A percentile compares a stretch with the other conserved stretches of the same genome.
These are phyloP conservation scores for Penaeus japonicus DNA, from an alignment of 1,140 invertebrate species.

Conservation along the genomic window DNA sequence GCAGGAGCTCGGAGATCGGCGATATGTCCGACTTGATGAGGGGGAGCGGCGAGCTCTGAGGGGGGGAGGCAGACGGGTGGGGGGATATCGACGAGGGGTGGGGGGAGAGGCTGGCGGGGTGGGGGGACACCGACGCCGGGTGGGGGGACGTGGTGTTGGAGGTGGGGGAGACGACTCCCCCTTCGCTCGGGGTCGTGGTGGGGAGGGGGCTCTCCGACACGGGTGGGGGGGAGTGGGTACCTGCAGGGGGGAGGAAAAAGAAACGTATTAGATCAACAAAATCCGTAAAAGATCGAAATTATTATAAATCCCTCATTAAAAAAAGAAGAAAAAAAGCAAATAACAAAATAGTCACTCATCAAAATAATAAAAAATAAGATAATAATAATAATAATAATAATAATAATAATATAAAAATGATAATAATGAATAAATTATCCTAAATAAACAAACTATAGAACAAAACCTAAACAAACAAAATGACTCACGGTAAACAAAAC, in stretches of 20 bases:
- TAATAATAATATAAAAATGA: neutral
- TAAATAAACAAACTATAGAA: neutral
- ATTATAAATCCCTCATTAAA: no score
- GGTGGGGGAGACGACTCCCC: conserved; percentile 30
- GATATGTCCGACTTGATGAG: conserved; percentile 50
- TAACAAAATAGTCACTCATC: no score
- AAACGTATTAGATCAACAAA: neutral
- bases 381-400: no score
- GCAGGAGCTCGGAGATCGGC: neutral
- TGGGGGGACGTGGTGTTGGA: conserved; percentile 39
- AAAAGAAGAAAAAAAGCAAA: no score
- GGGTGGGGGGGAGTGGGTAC: conserved; percentile 43
- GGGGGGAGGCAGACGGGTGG: conserved; percentile 29
- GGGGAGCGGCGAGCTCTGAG: conserved; percentile 50
- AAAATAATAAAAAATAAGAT: no score
- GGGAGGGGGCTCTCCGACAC: conserved; percentile 45
- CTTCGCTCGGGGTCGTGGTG: neutral
- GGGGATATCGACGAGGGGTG: conserved; percentile 43
- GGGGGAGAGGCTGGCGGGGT: neutral
- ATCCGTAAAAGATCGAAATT: no score
- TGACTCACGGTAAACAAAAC: neutral
- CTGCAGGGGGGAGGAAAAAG: conserved; percentile 2
- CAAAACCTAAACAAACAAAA: neutral
- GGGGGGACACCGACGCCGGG: conserved; percentile 30
- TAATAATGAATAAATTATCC: neutral